A percentile compares a stretch with the other conserved stretches of the same genome.
Evolutionary conservation across 2,113 vertebrate species (phyloP).

Genomic region (Geothlypis trichas): DNA sequence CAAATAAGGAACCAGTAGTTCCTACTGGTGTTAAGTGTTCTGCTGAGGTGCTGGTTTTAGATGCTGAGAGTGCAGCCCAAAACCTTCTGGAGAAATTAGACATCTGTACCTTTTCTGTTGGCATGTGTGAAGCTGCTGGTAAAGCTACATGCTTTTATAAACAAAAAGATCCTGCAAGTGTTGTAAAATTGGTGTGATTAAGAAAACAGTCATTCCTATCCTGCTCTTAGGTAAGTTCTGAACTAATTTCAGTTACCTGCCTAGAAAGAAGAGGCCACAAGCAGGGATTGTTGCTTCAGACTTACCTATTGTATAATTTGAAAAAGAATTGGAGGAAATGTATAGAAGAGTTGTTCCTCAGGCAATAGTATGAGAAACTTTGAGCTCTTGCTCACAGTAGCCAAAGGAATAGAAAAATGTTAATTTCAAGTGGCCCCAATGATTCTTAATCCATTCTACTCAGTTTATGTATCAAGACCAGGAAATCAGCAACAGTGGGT

Average conservation of each 20-base stretch:
- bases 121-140: background rate
- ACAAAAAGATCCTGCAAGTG: background rate
- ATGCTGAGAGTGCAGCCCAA: background rate
- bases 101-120: background rate
- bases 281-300: background rate
- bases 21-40: background rate
- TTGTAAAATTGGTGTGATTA: background rate
- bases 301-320: background rate
- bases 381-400: background rate
- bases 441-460: background rate
- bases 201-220: background rate
- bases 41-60: background rate
- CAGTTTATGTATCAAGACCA: background rate
- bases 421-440: background rate
- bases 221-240: background rate
- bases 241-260: background rate
- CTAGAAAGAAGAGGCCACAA: background rate
- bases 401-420: background rate
- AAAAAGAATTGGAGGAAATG: background rate
- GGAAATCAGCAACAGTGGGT: background rate
- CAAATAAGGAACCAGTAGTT: background rate
- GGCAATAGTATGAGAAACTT: background rate
- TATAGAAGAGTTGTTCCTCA: background rate
- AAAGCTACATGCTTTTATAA: background rate
- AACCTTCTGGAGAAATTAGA: background rate